A percentile compares a stretch with the other conserved stretches of the same genome.
These are phyloP conservation scores for Molossus alvarezi DNA, from an alignment of 2,797 vertebrate species.

Conservation along the genomic window DNA sequence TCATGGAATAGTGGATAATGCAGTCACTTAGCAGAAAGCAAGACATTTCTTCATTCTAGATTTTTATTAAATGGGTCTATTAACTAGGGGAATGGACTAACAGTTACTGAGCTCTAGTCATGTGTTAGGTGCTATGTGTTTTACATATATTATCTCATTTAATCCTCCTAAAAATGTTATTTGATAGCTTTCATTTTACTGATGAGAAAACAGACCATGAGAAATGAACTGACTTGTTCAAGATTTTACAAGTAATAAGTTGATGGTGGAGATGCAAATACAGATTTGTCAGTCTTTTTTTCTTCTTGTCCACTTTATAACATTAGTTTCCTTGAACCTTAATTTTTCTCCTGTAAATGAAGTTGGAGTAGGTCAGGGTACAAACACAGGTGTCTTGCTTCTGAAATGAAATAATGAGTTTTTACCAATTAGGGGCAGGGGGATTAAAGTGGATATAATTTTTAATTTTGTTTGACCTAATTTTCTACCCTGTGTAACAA, in stretches of 20 bases:
- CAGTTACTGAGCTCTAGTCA: neutral
- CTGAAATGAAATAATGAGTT: constrained; percentile 65
- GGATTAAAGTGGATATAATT: constrained; percentile 7
- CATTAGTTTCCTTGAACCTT: neutral
- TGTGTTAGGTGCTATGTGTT: constrained; percentile 10
- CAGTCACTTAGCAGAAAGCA: neutral
- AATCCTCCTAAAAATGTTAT: constrained; percentile 5
- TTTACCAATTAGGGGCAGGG: neutral
- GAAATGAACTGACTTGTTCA: neutral
- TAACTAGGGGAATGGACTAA: neutral
- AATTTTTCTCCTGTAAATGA: constrained; percentile 37
- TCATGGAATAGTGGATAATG: neutral
- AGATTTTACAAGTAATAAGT: constrained; percentile 16
- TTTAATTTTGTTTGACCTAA: constrained; percentile 36
- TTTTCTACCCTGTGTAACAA: constrained; percentile 30
- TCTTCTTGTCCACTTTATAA: neutral
- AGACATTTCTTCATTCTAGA: neutral
- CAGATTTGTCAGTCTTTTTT: neutral
- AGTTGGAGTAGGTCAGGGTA: constrained; percentile 40
- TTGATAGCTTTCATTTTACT: constrained; percentile 54
- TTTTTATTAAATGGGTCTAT: constrained; percentile 23
- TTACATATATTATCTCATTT: neutral
- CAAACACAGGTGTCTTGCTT: constrained; percentile 18
- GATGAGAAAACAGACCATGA: constrained; percentile 23
- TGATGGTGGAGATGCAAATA: constrained; percentile 17